Evolutionary conservation across 2,888 invertebrate species (phyloP), one percentile per base, ranked within the genome.

Genomic region (Drosophila putrida): DNA sequence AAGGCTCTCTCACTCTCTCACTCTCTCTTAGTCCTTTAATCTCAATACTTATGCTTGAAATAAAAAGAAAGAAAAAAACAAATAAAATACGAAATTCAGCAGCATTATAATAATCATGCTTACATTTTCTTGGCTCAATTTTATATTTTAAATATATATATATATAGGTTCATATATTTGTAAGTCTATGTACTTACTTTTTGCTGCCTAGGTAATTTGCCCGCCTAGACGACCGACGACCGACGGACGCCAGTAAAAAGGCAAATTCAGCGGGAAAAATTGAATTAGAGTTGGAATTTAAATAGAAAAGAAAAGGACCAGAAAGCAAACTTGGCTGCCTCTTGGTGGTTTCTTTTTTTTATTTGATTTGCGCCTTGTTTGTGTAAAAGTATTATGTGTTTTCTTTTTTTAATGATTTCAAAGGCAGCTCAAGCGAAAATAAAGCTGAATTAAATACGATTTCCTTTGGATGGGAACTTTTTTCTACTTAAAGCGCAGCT

Each of bases 271-370:
- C 88, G 71, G 28, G 51, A 71, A 70, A 83, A 84, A 84, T 85
- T 84, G 75, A 84, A 88, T 85, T 82, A 82, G 83, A 85, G 86
- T 68, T 68, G 76, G 70, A 77, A 81, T 83, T 81, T 78, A 83
- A 86, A 83, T 75, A 66, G 69, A 71, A 75, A 66, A 27, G 46
- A 67, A 71, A 71, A 62, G 28, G 33, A 28, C 28, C 39, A 38
- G 36, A 43, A 60, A 54, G 49, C 44, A 38, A 35, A 35, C 20
- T 35, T 39, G 44, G 41, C 36, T 25, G 51, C 33, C 13, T 35
- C 47, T 54, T 44, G 11, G 6, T 31, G 46, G 39, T 41, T 10
- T 57, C 60, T 54, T 54, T 69, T 60, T 67, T 1, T 44, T 20
- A 20, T 20, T 20, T 20, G 20, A 27, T 44, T 61, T 61, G 15